A percentile compares a stretch with the other conserved stretches of the same genome.
Evolutionary conservation across 1,140 invertebrate genomes (phyloP).

Genomic region (Mamestra configurata): DNA sequence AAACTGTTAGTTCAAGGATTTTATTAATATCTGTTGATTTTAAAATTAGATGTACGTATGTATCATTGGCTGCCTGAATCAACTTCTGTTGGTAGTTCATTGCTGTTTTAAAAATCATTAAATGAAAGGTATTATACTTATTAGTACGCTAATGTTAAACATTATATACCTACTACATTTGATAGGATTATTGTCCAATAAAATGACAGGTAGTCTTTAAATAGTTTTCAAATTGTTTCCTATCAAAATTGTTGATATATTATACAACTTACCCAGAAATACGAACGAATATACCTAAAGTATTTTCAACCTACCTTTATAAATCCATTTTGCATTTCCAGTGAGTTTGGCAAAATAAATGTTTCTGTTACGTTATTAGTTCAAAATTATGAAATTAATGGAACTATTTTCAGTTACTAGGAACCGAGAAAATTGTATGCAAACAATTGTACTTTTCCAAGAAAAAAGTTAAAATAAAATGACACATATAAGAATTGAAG

Average conservation of each 20-base stretch:
- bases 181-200: no score
- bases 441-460: neutral
- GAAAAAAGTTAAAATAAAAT: neutral
- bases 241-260: no score
- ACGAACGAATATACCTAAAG: neutral
- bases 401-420: neutral
- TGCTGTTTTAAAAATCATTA: neutral
- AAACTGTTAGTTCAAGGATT: conserved; percentile 59
- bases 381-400: neutral
- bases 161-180: no score
- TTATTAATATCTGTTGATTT: conserved; percentile 47
- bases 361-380: neutral
- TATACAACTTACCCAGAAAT: no score
- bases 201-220: no score
- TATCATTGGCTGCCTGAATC: conserved; percentile 31
- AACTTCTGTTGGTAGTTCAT: conserved; percentile 1
- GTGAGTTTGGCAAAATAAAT: neutral
- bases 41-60: conserved; percentile 47
- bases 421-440: neutral
- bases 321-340: no score
- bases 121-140: neutral
- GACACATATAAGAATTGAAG: neutral
- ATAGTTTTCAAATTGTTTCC: no score
- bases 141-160: no score
- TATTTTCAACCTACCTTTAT: no score